Evolutionary conservation across 2,797 vertebrate species (phyloP).

Genomic region (Chromis chromis): DNA sequence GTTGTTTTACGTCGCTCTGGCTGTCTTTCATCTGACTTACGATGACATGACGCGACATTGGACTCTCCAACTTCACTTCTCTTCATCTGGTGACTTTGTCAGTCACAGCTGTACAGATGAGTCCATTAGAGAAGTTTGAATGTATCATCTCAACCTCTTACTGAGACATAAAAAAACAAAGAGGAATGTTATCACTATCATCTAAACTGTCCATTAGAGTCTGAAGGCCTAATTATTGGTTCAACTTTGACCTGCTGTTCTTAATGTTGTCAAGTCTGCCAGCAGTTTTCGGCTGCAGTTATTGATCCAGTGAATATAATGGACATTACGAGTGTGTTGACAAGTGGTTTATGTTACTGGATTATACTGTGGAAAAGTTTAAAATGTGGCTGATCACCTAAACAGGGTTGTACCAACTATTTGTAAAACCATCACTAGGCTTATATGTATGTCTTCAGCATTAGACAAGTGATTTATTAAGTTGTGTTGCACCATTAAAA

Average conservation of each 20-base stretch:
- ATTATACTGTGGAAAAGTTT: not conserved
- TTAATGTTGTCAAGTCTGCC: not conserved
- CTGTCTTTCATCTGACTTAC: not conserved
- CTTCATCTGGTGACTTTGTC: constrained; percentile 1
- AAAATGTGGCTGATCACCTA: not conserved
- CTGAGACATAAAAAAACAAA: not conserved
- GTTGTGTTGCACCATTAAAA: not conserved
- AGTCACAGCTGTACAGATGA: not conserved
- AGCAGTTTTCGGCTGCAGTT: not conserved
- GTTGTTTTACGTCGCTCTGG: not conserved
- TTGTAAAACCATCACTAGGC: not conserved
- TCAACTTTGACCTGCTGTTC: not conserved
- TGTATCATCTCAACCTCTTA: not conserved
- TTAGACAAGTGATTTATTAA: not conserved
- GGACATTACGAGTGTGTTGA: not conserved
- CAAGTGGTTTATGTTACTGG: not conserved
- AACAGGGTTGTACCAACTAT: not conserved
- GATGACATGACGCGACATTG: not conserved
- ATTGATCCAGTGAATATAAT: not conserved
- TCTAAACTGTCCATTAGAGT: not conserved
- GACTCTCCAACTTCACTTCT: not conserved
- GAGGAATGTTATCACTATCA: not conserved
- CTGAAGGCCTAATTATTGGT: not conserved
- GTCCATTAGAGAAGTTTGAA: not conserved
- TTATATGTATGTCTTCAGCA: no score